Evolutionary conservation across 2,888 invertebrate genomes (phyloP).

Genomic region (Cabera pusaria): DNA sequence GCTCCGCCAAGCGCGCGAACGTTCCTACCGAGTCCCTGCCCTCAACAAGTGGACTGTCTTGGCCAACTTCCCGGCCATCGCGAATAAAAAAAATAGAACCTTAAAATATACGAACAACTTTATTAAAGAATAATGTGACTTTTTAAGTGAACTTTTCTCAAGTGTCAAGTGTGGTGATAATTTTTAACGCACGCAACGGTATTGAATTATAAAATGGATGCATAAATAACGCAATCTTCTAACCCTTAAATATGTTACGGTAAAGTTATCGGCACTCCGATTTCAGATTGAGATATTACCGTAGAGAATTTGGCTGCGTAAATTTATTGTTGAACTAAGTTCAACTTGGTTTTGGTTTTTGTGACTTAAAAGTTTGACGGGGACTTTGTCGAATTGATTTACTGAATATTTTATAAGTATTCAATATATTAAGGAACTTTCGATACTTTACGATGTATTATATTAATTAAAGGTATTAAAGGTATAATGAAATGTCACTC

Average conservation of each 20-base stretch:
- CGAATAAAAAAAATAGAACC: constrained; percentile 17
- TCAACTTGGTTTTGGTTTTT: constrained; percentile 5
- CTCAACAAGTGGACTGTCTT: constrained; percentile 64
- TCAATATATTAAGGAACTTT: background rate
- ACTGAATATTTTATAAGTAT: background rate
- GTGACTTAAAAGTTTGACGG: no score
- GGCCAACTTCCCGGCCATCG: constrained; percentile 23
- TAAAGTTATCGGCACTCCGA: constrained; percentile 25
- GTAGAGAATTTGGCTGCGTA: constrained; percentile 14
- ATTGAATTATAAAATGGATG: constrained; percentile 15
- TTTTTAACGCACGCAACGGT: constrained; percentile 8
- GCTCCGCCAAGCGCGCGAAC: constrained; percentile 78
- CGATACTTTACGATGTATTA: background rate
- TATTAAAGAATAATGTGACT: constrained; percentile 11
- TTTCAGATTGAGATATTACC: constrained; percentile 18
- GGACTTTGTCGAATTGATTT: background rate
- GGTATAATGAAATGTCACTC: no score
- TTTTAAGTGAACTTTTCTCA: constrained; percentile 5
- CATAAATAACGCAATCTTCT: constrained; percentile 28
- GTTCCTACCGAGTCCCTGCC: constrained; percentile 48
- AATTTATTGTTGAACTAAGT: constrained; percentile 16
- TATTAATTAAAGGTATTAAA: no score
- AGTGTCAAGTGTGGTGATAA: constrained; percentile 13
- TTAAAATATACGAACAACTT: background rate
- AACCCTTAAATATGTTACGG: constrained; percentile 26